Conservation (phyloP, 1,140 invertebrate species). For the Drosophila hydei region DNA sequence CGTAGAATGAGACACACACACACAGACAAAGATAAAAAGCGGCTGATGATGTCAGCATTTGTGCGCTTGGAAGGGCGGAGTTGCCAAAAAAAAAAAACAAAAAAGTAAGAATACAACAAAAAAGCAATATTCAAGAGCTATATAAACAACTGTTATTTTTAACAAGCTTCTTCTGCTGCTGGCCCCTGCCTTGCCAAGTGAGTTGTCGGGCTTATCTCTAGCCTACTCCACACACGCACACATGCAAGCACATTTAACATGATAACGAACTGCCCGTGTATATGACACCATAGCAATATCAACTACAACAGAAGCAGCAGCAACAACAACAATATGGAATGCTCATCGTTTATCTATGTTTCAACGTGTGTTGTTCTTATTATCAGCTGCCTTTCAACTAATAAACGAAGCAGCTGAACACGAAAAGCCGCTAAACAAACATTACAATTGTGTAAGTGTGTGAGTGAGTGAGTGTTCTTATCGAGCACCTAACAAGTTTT, state of each 20-base stretch:
- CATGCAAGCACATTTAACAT: constrained; percentile 22
- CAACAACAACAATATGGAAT: constrained; percentile 26
- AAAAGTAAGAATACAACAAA: constrained; percentile 5
- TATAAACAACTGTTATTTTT: constrained; percentile 54
- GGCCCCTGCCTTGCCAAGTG: constrained; percentile 28
- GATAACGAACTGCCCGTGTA: constrained; percentile 52
- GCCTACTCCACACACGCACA: neutral
- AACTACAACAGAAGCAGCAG: constrained; percentile 14
- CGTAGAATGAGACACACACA: constrained; percentile 3
- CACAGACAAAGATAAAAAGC: neutral
- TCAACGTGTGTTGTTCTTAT: constrained; percentile 31
- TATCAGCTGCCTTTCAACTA: constrained; percentile 26
- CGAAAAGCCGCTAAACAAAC: constrained; percentile 48
- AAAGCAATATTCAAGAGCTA: constrained; percentile 28
- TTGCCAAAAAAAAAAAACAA: constrained; percentile 23
- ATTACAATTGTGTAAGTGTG: constrained; percentile 25
- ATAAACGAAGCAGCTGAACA: constrained; percentile 11
- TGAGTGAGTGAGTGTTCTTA: constrained; percentile 17
- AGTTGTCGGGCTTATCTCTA: constrained; percentile 59
- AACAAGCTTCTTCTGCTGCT: constrained; percentile 26
- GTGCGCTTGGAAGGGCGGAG: constrained; percentile 26
- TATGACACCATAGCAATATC: constrained; percentile 6
- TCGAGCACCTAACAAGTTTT: constrained; percentile 46
- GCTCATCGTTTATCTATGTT: constrained; percentile 55
- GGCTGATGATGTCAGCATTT: constrained; percentile 38